phyloP scores from a whole-genome alignment of 2,797 vertebrate species.

The Crossoptilon crossoptilon region DNA sequence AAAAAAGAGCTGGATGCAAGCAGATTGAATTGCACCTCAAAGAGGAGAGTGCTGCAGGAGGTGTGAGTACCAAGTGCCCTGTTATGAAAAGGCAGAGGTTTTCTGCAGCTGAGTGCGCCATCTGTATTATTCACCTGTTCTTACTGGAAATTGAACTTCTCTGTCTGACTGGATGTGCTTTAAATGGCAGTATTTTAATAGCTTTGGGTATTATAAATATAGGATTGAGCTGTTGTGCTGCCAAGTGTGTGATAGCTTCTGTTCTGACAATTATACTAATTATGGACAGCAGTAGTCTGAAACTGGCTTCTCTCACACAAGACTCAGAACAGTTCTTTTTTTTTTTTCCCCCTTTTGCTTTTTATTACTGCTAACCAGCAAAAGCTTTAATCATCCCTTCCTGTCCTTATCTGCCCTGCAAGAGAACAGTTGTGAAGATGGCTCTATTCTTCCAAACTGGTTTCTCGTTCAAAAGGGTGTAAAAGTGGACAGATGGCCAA shows the following conservation, averaged over 20 bases:
- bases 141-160: neutral
- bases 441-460: neutral
- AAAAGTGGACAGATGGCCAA: slow-evolving; percentile 56
- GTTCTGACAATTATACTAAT: neutral
- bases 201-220: neutral
- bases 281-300: neutral
- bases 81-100: neutral
- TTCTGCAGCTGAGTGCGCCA: neutral
- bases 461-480: slow-evolving; percentile 11
- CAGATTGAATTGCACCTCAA: neutral
- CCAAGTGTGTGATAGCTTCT: neutral
- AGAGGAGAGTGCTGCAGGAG: neutral
- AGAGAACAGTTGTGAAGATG: slow-evolving; percentile 12
- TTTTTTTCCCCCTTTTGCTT: neutral
- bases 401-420: slow-evolving; percentile 15
- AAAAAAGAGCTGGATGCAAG: neutral
- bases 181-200: neutral
- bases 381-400: slow-evolving; percentile 25
- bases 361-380: neutral
- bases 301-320: neutral
- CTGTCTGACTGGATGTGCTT: neutral
- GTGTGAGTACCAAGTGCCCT: neutral
- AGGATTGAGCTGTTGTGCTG: neutral
- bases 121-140: neutral
- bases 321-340: neutral